Percentiles rank a stretch among this genome's conserved stretches.
phyloP scores from a whole-genome alignment of 2,888 invertebrate species.

The Carcina quercana region DNA sequence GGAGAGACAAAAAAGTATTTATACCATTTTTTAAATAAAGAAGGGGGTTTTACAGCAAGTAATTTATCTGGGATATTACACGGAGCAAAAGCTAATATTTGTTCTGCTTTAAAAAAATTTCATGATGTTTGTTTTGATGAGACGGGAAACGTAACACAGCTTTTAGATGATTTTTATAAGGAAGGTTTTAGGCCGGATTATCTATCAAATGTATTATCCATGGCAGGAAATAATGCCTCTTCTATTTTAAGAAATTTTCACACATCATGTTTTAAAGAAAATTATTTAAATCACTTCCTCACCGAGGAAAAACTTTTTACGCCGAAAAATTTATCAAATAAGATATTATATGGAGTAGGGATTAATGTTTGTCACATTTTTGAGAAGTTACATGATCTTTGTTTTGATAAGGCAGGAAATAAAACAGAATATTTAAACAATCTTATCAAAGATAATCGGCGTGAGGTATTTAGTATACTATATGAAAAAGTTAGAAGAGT shows the following conservation, averaged over 20 bases:
- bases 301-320: slow-evolving; percentile 26
- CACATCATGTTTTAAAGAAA: slow-evolving; percentile 28
- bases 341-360: slow-evolving; percentile 23
- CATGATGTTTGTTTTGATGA: slow-evolving; percentile 29
- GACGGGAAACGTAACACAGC: slow-evolving; percentile 25
- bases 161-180: slow-evolving; percentile 24
- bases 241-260: slow-evolving; percentile 29
- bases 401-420: slow-evolving; percentile 30
- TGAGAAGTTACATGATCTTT: slow-evolving; percentile 26
- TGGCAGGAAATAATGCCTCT: slow-evolving; percentile 28
- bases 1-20: slow-evolving; percentile 25
- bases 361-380: slow-evolving; percentile 19
- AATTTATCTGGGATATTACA: slow-evolving; percentile 28
- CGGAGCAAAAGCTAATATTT: slow-evolving; percentile 27
- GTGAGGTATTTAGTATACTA: slow-evolving; percentile 18
- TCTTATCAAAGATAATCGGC: slow-evolving; percentile 20
- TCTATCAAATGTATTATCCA: slow-evolving; percentile 29
- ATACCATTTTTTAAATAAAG: slow-evolving; percentile 16
- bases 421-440: slow-evolving; percentile 29
- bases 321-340: slow-evolving; percentile 23
- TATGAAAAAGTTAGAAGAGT: neutral
- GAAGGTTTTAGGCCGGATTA: slow-evolving; percentile 19
- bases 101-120: slow-evolving; percentile 28
- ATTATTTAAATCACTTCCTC: slow-evolving; percentile 27
- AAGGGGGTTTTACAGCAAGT: slow-evolving; percentile 18